Evolutionary conservation across 2,888 invertebrate species (phyloP).

Genomic region (Acleris sparsana): DNA sequence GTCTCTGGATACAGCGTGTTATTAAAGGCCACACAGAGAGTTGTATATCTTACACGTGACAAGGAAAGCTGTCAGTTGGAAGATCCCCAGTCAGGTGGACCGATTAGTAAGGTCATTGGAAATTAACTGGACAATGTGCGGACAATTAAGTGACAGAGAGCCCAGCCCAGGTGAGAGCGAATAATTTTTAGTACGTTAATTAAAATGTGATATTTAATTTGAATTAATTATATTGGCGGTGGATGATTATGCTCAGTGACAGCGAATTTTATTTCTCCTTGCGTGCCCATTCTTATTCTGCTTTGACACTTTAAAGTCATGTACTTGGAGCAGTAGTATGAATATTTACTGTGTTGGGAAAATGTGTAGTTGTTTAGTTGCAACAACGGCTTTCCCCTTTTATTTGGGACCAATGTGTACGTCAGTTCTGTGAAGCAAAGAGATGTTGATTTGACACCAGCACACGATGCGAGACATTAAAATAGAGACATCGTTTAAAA

Average conservation of each 20-base stretch:
- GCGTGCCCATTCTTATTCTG: neutral
- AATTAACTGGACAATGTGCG: no score
- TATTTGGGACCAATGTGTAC: slow-evolving; percentile 19
- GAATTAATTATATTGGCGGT: neutral
- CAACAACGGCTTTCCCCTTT: slow-evolving; percentile 11
- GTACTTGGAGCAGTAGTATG: slow-evolving; percentile 7
- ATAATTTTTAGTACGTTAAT: no score
- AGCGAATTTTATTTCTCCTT: neutral
- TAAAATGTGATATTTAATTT: no score
- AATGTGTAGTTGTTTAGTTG: slow-evolving; percentile 17
- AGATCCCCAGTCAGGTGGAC: no score
- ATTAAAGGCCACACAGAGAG: no score
- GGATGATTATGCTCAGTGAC: slow-evolving; percentile 2
- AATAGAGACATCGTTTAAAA: no score
- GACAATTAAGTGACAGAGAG: no score
- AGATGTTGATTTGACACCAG: neutral
- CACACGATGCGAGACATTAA: neutral
- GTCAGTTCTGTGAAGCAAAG: neutral
- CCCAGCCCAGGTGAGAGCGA: no score
- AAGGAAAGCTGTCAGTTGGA: no score
- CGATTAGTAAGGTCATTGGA: no score
- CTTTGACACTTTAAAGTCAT: neutral
- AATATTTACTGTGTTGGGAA: slow-evolving; percentile 3
- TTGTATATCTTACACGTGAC: no score
- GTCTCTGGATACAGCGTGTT: no score